Evolutionary conservation across 2,888 invertebrate species (phyloP).

Genomic region (Cephus rjabovi): DNA sequence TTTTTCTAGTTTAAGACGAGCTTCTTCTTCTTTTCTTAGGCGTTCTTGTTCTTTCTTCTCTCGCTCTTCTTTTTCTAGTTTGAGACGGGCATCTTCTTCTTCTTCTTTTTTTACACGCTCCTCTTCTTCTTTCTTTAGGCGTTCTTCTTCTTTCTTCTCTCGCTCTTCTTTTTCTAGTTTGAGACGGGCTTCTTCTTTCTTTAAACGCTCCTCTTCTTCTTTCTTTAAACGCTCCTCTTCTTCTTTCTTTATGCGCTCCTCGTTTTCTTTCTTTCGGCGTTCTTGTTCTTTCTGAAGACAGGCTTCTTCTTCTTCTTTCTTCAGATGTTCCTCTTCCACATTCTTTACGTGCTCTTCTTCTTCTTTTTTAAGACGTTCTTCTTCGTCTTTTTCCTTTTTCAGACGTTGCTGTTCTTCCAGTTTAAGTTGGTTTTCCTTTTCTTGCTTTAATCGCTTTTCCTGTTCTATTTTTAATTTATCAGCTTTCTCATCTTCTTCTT

Average conservation of each 20-base stretch:
- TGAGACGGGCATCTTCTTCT: slow-evolving; percentile 20
- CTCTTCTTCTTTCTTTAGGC: slow-evolving; percentile 28
- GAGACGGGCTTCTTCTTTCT: slow-evolving; percentile 21
- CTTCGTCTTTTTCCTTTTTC: slow-evolving; percentile 20
- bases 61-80: slow-evolving; percentile 18
- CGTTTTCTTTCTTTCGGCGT: slow-evolving; percentile 16
- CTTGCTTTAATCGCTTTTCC: slow-evolving; percentile 24
- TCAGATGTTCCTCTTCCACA: background rate
- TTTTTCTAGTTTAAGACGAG: background rate
- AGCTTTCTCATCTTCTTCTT: slow-evolving; percentile 22
- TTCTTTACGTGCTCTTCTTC: slow-evolving; percentile 26
- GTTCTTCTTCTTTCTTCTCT: slow-evolving; percentile 24
- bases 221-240: no score
- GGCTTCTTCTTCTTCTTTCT: slow-evolving; percentile 11
- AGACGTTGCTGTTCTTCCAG: slow-evolving; percentile 26
- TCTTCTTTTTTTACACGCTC: slow-evolving; percentile 24
- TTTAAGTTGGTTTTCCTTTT: slow-evolving; percentile 24
- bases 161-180: slow-evolving; percentile 23
- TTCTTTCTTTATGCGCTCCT: slow-evolving; percentile 19
- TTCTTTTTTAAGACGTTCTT: slow-evolving; percentile 15
- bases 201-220: no score
- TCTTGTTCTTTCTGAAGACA: slow-evolving; percentile 12
- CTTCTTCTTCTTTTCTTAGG: slow-evolving; percentile 26
- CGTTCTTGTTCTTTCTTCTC: slow-evolving; percentile 25
- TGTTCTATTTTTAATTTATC: slow-evolving; percentile 30